Percentiles rank a stretch among this genome's conserved stretches.
These are phyloP conservation scores for Halocaridina rubra DNA, from an alignment of 2,888 invertebrate genomes.

Conservation along the genomic window DNA sequence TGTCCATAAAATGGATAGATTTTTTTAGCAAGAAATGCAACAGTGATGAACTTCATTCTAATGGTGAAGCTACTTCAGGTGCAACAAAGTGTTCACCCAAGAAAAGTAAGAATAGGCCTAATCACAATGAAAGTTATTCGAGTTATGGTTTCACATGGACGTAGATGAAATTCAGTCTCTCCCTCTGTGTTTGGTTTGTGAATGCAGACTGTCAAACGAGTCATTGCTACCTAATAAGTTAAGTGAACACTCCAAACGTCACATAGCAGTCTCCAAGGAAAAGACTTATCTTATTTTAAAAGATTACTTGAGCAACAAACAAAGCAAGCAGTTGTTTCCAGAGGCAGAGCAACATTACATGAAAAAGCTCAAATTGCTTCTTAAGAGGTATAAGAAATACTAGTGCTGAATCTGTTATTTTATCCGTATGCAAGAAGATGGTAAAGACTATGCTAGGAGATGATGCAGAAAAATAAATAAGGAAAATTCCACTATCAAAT, in stretches of 20 bases:
- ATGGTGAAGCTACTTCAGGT: too few species aligned
- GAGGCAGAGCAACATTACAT: background rate
- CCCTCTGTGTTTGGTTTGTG: background rate
- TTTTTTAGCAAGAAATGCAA: too few species aligned
- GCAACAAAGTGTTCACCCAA: too few species aligned
- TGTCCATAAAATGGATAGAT: too few species aligned
- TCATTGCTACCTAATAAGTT: background rate
- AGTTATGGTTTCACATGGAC: background rate
- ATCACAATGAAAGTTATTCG: background rate
- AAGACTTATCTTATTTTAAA: background rate
- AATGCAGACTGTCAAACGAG: background rate
- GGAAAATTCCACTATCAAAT: constrained; percentile 8
- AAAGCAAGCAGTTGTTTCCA: background rate
- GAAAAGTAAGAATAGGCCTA: background rate
- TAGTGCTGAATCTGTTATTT: background rate
- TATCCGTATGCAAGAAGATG: background rate
- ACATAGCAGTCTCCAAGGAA: background rate
- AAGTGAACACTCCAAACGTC: background rate
- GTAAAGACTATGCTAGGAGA: constrained; percentile 4
- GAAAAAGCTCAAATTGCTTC: constrained; percentile 12
- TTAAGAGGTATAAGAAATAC: background rate
- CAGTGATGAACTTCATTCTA: too few species aligned
- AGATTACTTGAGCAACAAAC: background rate
- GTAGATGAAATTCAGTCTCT: background rate
- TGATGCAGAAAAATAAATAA: background rate